Percentiles rank a stretch among this genome's conserved stretches.
phyloP scores from a whole-genome alignment of 2,888 invertebrate genomes.

The Neoascia interrupta region DNA sequence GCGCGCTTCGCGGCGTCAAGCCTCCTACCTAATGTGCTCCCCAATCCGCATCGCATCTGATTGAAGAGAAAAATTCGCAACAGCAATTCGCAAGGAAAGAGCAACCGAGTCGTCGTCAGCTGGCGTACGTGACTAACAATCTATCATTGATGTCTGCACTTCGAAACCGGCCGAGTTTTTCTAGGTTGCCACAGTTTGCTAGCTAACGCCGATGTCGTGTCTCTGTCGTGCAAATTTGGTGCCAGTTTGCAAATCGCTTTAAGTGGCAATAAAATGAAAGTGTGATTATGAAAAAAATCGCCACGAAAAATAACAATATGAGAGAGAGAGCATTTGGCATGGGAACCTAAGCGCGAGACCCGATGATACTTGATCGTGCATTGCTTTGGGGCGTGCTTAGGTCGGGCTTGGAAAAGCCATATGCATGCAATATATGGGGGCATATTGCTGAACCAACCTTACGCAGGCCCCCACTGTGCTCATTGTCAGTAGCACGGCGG shows the following conservation, averaged over 20 bases:
- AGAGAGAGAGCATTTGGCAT: constrained; percentile 25
- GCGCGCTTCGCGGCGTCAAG: too few species aligned
- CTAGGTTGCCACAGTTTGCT: constrained; percentile 63
- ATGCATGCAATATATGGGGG: background rate
- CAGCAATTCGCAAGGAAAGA: constrained; percentile 18
- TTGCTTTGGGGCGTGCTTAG: constrained; percentile 20
- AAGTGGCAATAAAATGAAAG: constrained; percentile 50
- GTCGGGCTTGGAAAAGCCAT: constrained; percentile 19
- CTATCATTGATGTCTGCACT: constrained; percentile 75
- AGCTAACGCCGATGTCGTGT: constrained; percentile 30
- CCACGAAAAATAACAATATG: constrained; percentile 13
- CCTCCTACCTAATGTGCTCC: too few species aligned
- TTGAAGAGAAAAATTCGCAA: constrained; percentile 35
- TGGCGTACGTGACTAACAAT: constrained; percentile 78
- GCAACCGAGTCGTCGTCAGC: constrained; percentile 13
- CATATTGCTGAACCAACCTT: background rate
- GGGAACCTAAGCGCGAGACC: constrained; percentile 18
- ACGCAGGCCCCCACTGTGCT: background rate
- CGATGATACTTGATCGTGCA: constrained; percentile 1
- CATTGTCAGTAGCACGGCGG: background rate
- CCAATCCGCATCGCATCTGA: background rate
- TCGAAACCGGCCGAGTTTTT: constrained; percentile 61
- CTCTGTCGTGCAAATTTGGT: constrained; percentile 61
- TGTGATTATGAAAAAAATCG: constrained; percentile 18
- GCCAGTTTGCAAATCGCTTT: constrained; percentile 63